Base-by-base conservation (phyloP, 2,888 invertebrate species). In the Drosophila fungiperda region DNA sequence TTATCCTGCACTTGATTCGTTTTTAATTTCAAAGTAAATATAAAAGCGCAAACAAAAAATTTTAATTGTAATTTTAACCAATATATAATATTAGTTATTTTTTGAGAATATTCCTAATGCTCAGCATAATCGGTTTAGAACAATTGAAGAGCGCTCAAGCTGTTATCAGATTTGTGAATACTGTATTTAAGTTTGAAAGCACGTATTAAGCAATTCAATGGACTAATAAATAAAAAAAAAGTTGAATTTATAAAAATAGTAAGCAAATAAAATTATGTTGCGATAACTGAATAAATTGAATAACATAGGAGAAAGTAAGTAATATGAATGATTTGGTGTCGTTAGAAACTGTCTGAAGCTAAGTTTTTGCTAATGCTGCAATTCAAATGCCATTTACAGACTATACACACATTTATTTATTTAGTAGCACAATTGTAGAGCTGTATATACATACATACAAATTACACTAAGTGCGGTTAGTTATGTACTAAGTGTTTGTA, bases 311-410 rank as follows among this genome's bases (percentile, higher is more conserved):
- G 26, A 53, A 62, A 40, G 29, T 12, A 72, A 60, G 58, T 45
- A 67, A 66, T 68, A 63, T 70, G 69, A 76, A 73, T 76, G 79
- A 69, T 68, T 45, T 60, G 40, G 66, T 79, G 80, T 62, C 69
- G 65, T 50, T 54, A 62, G 48, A 59, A 23, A 38, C 23, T 45
- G 68, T 59, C 62, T 64, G 55, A 68, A 65, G 69, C 57, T 60
- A 52, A 55, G 26, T 65, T 33, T 38, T 64, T 62, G 64, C 57
- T 29, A n/a, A 48, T 52, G 55, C 61, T 40, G 59, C 54, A 45
- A 32, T 59, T 49, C 53, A 48, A 40, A 58, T 72, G 65, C 68
- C 59, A 65, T 73, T 63, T 64, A 71, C 71, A 71, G 55, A 64
- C 68, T 74, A 77, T 74, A 80, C 68, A 80, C 74, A 80, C 69